Evolutionary conservation across 2,113 vertebrate genomes (phyloP).

Genomic region (Puffinus mauretanicus): DNA sequence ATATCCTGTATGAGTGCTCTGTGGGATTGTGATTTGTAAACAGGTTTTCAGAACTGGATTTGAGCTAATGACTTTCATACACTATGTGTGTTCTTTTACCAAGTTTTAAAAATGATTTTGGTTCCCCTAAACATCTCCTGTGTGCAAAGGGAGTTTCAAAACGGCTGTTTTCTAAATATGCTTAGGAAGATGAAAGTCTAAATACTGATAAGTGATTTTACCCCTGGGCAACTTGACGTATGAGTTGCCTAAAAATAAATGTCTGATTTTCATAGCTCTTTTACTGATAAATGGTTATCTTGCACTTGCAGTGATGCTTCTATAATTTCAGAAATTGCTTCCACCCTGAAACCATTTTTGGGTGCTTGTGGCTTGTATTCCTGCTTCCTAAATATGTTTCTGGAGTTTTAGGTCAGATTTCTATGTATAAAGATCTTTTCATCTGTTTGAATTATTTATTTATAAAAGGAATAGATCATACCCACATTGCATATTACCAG

Average conservation of each 20-base stretch:
- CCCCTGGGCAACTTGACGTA: not conserved
- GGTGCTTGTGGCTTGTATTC: not conserved
- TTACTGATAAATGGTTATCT: not conserved
- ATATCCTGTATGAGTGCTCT: not conserved
- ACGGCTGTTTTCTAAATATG: not conserved
- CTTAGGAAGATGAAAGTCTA: not conserved
- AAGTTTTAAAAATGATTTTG: not conserved
- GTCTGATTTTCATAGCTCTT: not conserved
- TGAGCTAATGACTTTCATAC: not conserved
- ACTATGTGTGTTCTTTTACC: not conserved
- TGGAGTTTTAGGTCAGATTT: not conserved
- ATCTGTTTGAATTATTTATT: not conserved
- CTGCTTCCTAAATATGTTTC: not conserved
- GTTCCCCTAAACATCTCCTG: not conserved
- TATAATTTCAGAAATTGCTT: not conserved
- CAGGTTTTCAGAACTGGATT: not conserved
- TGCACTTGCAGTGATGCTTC: not conserved
- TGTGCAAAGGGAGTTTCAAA: not conserved
- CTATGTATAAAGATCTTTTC: not conserved
- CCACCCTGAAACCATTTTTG: not conserved
- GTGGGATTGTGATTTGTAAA: not conserved
- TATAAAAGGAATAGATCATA: not conserved
- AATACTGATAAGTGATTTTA: not conserved
- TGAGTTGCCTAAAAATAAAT: not conserved
- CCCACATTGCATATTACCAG: not conserved